Percentiles rank a stretch among this genome's conserved stretches.
These are phyloP conservation scores for Vanessa tameamea DNA, from an alignment of 1,140 invertebrate species.

Conservation along the genomic window DNA sequence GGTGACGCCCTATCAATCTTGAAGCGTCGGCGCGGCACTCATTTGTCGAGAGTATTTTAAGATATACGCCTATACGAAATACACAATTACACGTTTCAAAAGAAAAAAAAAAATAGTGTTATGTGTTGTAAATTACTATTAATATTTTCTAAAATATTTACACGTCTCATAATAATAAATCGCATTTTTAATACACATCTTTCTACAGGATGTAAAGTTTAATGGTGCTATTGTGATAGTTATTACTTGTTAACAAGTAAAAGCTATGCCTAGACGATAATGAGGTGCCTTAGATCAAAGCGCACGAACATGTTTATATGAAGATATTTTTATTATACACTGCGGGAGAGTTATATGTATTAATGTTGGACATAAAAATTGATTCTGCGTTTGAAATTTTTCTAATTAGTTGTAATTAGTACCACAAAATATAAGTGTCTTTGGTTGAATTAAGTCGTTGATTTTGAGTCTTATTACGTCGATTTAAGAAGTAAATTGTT, in stretches of 20 bases:
- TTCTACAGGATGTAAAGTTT: slow-evolving; percentile 41
- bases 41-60: slow-evolving; percentile 53
- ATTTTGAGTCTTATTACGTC: slow-evolving; percentile 29
- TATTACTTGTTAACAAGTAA: slow-evolving; percentile 48
- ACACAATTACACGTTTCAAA: slow-evolving; percentile 8
- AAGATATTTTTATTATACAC: slow-evolving; percentile 45
- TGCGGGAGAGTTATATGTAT: slow-evolving; percentile 31
- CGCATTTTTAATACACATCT: slow-evolving; percentile 30
- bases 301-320: slow-evolving; percentile 40
- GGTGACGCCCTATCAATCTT: slow-evolving; percentile 69
- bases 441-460: neutral
- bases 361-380: slow-evolving; percentile 42
- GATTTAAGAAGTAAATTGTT: slow-evolving; percentile 32
- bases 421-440: slow-evolving; percentile 25
- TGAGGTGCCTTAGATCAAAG: slow-evolving; percentile 39
- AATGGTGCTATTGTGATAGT: slow-evolving; percentile 40
- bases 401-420: slow-evolving; percentile 47
- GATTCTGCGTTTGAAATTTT: slow-evolving; percentile 42
- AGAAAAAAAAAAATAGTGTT: neutral
- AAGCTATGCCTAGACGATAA: slow-evolving; percentile 44
- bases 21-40: slow-evolving; percentile 38
- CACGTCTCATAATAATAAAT: slow-evolving; percentile 30
- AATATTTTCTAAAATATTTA: slow-evolving; percentile 22
- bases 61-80: slow-evolving; percentile 15
- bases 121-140: neutral